A percentile compares a stretch with the other conserved stretches of the same genome.
Conservation (phyloP, 23 tunicate species). For the Halocynthia aurantium region DNA sequence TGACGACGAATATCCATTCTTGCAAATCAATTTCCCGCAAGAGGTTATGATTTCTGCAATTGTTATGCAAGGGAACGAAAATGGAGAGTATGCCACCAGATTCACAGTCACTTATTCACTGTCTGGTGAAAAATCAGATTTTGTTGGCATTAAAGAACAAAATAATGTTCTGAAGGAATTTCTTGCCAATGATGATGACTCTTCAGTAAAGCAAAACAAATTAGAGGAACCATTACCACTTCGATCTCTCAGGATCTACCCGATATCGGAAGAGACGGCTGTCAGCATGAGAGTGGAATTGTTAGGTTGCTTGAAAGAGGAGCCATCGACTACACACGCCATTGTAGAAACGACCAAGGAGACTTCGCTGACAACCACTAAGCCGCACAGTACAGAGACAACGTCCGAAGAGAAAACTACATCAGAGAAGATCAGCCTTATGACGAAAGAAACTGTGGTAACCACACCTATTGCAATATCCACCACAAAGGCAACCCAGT, state of each 20-base stretch:
- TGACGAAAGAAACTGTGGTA: slow-evolving; percentile 17
- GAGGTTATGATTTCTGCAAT: slow-evolving; percentile 30
- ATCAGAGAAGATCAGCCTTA: slow-evolving; percentile 31
- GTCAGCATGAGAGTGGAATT: slow-evolving; percentile 46
- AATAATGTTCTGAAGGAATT: background rate
- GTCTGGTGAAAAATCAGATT: slow-evolving; percentile 2
- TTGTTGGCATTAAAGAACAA: background rate
- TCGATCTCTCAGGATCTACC: slow-evolving; percentile 17
- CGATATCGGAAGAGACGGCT: slow-evolving; percentile 12
- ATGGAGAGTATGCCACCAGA: slow-evolving; percentile 23
- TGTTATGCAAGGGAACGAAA: slow-evolving; percentile 33
- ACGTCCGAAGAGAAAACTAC: slow-evolving; percentile 31
- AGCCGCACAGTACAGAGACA: background rate
- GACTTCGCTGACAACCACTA: background rate
- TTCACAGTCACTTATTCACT: slow-evolving; percentile 14
- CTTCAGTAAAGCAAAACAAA: slow-evolving; percentile 2
- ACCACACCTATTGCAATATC: slow-evolving; percentile 18
- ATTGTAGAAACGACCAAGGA: slow-evolving; percentile 55
- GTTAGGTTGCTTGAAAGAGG: slow-evolving; percentile 37
- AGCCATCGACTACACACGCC: slow-evolving; percentile 39
- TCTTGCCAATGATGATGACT: slow-evolving; percentile 9
- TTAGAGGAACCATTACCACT: slow-evolving; percentile 12
- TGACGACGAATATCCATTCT: slow-evolving; percentile 28
- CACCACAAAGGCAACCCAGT: background rate
- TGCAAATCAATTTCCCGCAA: slow-evolving; percentile 30